Percentiles rank a stretch among this genome's conserved stretches.
These are phyloP conservation scores for Melanophora roralis DNA, from an alignment of 2,888 invertebrate species.

Conservation along the genomic window DNA sequence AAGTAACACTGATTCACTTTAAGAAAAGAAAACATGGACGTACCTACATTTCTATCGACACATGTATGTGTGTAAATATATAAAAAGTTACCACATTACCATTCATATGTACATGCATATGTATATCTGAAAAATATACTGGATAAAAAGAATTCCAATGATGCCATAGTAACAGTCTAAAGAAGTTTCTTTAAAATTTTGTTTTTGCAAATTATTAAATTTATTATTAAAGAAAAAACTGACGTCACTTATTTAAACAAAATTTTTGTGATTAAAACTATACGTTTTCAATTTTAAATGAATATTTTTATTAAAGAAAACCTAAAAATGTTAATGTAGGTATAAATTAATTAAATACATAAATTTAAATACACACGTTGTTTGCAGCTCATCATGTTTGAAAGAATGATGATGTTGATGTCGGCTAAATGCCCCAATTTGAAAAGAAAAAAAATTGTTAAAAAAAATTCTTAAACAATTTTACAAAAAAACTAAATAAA, in stretches of 20 bases:
- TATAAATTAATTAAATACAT: constrained; percentile 48
- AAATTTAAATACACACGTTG: constrained; percentile 27
- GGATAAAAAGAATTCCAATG: too few relatives aligned
- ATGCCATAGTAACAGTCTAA: constrained; percentile 31
- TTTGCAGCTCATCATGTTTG: too few relatives aligned
- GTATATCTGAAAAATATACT: too few relatives aligned
- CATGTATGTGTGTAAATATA: too few relatives aligned
- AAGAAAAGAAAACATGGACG: neutral
- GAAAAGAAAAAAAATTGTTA: constrained; percentile 15
- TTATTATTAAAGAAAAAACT: constrained; percentile 8
- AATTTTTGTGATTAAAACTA: constrained; percentile 40
- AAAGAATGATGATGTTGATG: constrained; percentile 17
- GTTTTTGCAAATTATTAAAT: constrained; percentile 17
- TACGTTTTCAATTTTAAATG: constrained; percentile 37
- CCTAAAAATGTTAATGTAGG: constrained; percentile 5
- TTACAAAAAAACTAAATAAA: constrained; percentile 35
- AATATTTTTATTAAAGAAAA: constrained; percentile 24
- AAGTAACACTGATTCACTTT: constrained; percentile 17
- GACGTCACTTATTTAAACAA: constrained; percentile 49
- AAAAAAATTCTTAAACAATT: constrained; percentile 9
- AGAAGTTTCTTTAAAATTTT: constrained; percentile 1
- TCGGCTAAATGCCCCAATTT: constrained; percentile 62
- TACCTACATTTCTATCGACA: too few relatives aligned
- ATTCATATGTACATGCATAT: too few relatives aligned
- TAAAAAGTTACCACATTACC: too few relatives aligned